Evolutionary conservation across 2,113 vertebrate genomes (phyloP).

Genomic region (Gymnogyps californianus): DNA sequence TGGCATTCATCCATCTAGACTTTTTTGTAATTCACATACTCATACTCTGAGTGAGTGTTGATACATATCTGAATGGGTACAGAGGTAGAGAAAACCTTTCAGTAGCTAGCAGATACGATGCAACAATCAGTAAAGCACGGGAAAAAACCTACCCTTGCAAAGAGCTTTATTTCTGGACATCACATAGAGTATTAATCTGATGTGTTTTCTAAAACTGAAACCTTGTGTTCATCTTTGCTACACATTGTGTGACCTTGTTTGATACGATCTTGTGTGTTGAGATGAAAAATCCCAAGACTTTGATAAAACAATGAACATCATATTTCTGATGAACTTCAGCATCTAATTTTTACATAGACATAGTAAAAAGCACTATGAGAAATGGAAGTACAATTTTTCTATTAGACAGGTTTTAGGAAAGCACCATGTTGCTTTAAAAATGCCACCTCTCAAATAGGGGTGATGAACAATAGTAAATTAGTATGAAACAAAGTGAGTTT

Average conservation of each 20-base stretch:
- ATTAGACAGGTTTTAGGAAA: neutral
- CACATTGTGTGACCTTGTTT: neutral
- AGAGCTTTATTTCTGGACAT: neutral
- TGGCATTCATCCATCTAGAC: neutral
- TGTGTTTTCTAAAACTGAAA: neutral
- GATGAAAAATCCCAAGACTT: neutral
- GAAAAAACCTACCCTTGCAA: neutral
- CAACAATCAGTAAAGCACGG: neutral
- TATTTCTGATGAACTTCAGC: neutral
- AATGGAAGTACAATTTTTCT: neutral
- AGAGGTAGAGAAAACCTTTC: neutral
- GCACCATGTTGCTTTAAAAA: neutral
- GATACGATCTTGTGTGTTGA: neutral
- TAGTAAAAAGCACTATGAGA: neutral
- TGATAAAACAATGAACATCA: neutral
- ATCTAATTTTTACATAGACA: neutral
- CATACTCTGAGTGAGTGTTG: neutral
- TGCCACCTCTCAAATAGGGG: neutral
- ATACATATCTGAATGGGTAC: neutral
- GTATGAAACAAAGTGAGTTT: constrained; percentile 15
- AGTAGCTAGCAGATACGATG: neutral
- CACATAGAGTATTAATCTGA: neutral
- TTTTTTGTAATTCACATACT: neutral
- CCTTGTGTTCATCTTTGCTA: neutral
- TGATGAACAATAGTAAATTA: neutral